Percentiles rank a stretch among this genome's conserved stretches.
Evolutionary conservation across 2,113 vertebrate species (phyloP).

Genomic region (Tetrax tetrax): DNA sequence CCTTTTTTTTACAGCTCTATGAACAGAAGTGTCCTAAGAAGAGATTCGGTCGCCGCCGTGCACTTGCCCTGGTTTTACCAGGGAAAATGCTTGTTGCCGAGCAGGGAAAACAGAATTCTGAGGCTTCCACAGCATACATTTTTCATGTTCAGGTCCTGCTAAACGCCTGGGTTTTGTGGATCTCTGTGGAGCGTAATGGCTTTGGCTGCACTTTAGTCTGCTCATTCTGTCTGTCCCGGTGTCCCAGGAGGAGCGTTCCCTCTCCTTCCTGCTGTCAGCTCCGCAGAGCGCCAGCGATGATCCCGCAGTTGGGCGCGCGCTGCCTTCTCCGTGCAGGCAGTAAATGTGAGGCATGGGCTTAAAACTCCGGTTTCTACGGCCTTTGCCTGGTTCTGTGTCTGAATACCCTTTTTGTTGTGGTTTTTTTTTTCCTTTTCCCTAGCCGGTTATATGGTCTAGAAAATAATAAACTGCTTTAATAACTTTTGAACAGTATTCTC

Average conservation of each 20-base stretch:
- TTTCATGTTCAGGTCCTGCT: not conserved
- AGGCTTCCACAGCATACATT: not conserved
- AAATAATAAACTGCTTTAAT: constrained; percentile 39
- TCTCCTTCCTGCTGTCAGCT: not conserved
- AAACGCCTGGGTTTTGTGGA: not conserved
- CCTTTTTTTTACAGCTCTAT: not conserved
- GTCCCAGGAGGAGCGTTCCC: not conserved
- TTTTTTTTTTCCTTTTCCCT: too few relatives aligned
- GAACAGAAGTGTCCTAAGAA: not conserved
- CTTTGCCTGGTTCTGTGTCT: not conserved
- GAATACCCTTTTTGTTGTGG: not conserved
- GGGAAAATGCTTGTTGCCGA: not conserved
- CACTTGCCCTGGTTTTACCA: not conserved
- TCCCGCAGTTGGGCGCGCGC: not conserved
- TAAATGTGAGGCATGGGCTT: not conserved
- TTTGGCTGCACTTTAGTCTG: not conserved
- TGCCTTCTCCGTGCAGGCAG: not conserved
- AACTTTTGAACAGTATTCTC: not conserved
- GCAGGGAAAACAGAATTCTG: not conserved
- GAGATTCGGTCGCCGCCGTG: not conserved
- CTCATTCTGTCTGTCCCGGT: not conserved
- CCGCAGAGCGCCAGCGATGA: not conserved
- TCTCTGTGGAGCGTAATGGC: not conserved
- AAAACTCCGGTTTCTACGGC: not conserved
- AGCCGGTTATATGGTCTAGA: not conserved